Evolutionary conservation across 2,113 vertebrate genomes (phyloP).

Genomic region (Pachyramphus minor): DNA sequence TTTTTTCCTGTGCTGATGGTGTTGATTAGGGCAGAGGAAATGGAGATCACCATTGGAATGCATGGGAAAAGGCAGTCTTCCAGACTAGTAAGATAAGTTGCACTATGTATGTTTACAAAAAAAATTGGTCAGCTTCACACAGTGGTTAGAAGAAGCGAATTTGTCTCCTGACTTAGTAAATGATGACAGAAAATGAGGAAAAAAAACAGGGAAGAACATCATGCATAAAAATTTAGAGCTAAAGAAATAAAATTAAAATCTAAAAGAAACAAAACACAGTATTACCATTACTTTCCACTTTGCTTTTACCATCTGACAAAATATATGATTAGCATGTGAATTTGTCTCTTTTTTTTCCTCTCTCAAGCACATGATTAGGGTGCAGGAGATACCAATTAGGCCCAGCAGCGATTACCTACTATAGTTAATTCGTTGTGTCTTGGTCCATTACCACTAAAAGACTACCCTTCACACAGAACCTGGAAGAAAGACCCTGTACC

Average conservation of each 20-base stretch:
- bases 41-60: constrained; percentile 53
- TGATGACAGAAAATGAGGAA: neutral
- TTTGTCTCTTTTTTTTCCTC: neutral
- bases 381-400: neutral
- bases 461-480: neutral
- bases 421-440: neutral
- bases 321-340: neutral
- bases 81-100: neutral
- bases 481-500: neutral
- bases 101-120: neutral
- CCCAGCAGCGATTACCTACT: neutral
- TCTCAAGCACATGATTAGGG: neutral
- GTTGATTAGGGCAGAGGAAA: constrained; percentile 60
- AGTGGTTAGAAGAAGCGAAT: neutral
- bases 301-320: neutral
- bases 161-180: neutral
- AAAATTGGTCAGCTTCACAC: neutral
- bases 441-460: neutral
- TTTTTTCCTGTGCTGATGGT: constrained; percentile 19
- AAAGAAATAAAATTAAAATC: neutral
- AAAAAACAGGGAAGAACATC: neutral
- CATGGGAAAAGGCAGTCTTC: constrained; percentile 40
- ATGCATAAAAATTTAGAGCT: neutral
- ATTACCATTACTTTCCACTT: neutral
- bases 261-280: neutral